A percentile compares a stretch with the other conserved stretches of the same genome.
phyloP scores from a whole-genome alignment of 2,113 vertebrate genomes.

The Zosterops lateralis region DNA sequence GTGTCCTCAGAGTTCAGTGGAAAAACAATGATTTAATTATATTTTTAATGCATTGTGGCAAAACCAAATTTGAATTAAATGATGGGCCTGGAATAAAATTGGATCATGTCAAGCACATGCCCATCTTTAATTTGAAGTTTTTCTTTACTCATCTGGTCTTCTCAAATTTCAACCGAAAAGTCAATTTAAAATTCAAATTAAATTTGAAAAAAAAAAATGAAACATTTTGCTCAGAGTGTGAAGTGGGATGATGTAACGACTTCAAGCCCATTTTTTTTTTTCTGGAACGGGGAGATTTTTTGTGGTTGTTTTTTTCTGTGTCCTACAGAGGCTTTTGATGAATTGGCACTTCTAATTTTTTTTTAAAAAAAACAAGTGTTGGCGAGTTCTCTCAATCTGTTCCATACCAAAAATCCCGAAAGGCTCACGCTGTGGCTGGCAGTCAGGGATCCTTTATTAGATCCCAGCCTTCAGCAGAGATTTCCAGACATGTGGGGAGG shows the following conservation, averaged over 20 bases:
- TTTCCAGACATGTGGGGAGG: background rate
- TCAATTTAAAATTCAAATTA: background rate
- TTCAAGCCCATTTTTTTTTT: background rate
- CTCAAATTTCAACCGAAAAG: background rate
- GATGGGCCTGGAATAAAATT: background rate
- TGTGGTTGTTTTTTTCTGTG: background rate
- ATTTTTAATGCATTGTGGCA: background rate
- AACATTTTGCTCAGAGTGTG: background rate
- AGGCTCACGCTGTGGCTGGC: background rate
- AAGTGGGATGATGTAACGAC: background rate
- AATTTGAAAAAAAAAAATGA: background rate
- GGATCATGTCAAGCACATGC: background rate
- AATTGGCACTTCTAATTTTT: background rate
- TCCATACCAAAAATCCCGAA: background rate
- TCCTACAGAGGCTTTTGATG: background rate
- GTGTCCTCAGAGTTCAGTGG: background rate
- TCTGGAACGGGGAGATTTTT: background rate
- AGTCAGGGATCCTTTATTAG: background rate
- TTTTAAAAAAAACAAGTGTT: background rate
- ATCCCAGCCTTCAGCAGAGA: background rate
- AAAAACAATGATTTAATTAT: background rate
- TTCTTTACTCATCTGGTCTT: background rate
- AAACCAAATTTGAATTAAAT: background rate
- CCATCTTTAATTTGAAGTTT: background rate
- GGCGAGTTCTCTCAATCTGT: slow-evolving; percentile 32